These are phyloP conservation scores for Varecia variegata DNA, from an alignment of 2,797 vertebrate genomes.

Conservation along the genomic window DNA sequence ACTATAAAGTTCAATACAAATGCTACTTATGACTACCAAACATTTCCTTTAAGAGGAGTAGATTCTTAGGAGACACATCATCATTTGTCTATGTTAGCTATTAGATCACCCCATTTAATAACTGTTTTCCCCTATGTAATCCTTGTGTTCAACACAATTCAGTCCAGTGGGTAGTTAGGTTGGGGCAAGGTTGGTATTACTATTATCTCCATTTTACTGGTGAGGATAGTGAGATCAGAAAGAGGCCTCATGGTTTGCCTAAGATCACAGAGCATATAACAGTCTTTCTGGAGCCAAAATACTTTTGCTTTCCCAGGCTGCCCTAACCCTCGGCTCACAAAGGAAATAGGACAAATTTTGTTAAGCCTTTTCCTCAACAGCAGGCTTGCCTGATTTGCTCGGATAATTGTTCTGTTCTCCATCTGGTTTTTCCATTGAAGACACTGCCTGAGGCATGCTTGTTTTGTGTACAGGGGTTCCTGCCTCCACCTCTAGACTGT, in stretches of 20 bases:
- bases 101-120: neutral
- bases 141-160: neutral
- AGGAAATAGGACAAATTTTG: slow-evolving; percentile 53
- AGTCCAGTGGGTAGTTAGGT: neutral
- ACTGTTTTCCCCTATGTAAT: neutral
- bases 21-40: neutral
- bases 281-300: neutral
- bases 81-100: neutral
- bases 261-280: neutral
- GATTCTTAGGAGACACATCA: neutral
- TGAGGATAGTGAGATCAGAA: neutral
- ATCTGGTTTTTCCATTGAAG: slow-evolving; percentile 69
- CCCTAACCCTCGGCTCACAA: slow-evolving; percentile 2
- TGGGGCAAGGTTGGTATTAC: neutral
- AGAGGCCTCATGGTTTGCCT: neutral
- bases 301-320: neutral
- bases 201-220: neutral
- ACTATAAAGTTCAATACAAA: neutral
- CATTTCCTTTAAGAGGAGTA: neutral
- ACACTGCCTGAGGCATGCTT: slow-evolving; percentile 56
- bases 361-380: slow-evolving; percentile 60
- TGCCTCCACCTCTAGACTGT: slow-evolving; percentile 6
- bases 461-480: slow-evolving; percentile 48
- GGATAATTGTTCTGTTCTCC: slow-evolving; percentile 69
- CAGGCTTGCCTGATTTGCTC: slow-evolving; percentile 69